phyloP scores from a whole-genome alignment of 2,888 invertebrate genomes.

The Macroteleia sp. region DNA sequence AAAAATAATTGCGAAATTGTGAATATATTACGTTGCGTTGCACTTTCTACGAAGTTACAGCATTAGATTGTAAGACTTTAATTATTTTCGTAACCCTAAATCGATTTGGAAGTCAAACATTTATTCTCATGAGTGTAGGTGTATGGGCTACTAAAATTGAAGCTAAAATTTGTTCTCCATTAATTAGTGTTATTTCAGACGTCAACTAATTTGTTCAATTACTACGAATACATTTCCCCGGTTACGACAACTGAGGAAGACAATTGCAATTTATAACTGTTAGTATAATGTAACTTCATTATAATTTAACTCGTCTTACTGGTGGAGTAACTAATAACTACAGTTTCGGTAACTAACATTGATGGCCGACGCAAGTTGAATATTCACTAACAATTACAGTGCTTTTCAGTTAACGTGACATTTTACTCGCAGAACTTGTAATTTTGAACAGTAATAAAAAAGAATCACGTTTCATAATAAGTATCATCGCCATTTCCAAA shows the following conservation, averaged over 20 bases:
- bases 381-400: constrained; percentile 30
- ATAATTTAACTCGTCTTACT: constrained; percentile 38
- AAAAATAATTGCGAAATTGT: constrained; percentile 13
- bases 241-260: constrained; percentile 33
- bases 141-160: too few relatives aligned
- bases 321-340: constrained; percentile 36
- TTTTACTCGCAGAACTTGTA: not conserved
- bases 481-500: too few relatives aligned
- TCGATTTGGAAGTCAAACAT: too few relatives aligned
- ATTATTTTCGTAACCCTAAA: too few relatives aligned
- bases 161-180: not conserved
- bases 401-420: constrained; percentile 23
- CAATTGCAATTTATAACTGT: constrained; percentile 45
- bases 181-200: constrained; percentile 25
- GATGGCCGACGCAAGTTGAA: constrained; percentile 31
- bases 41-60: too few relatives aligned
- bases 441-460: not conserved
- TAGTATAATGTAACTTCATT: constrained; percentile 41
- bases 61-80: too few relatives aligned
- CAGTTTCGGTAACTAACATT: constrained; percentile 42
- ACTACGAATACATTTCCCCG: constrained; percentile 24
- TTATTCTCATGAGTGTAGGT: too few relatives aligned
- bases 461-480: too few relatives aligned
- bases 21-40: not conserved
- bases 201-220: constrained; percentile 29